Conservation (phyloP, 2,888 invertebrate species). For the Perithous albicinctus region DNA sequence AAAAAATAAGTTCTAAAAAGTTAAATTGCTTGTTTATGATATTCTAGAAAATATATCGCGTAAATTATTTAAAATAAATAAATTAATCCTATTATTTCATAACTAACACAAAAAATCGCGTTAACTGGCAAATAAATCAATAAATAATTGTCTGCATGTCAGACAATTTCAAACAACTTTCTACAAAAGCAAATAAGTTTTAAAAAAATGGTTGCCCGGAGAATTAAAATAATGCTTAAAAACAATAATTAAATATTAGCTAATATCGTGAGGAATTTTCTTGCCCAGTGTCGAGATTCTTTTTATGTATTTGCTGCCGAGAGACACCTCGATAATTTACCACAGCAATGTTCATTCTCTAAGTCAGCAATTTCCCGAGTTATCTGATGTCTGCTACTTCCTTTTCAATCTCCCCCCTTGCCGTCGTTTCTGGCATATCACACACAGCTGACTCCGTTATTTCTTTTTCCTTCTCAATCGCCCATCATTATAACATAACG, state of each 20-base stretch:
- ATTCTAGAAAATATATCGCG: too few species aligned
- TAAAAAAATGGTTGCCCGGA: too few species aligned
- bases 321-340: slow-evolving; percentile 8
- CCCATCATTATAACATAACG: slow-evolving; percentile 42
- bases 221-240: too few species aligned
- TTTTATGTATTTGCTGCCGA: neutral
- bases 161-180: too few species aligned
- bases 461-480: slow-evolving; percentile 20
- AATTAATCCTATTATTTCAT: too few species aligned
- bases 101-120: too few species aligned
- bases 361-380: slow-evolving; percentile 38
- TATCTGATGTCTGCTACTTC: slow-evolving; percentile 46
- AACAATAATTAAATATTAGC: neutral
- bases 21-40: too few species aligned
- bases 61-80: too few species aligned
- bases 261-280: neutral
- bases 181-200: too few species aligned
- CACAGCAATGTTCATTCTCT: slow-evolving; percentile 22
- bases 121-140: too few species aligned
- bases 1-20: too few species aligned
- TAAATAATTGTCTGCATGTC: too few species aligned
- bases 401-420: slow-evolving; percentile 22
- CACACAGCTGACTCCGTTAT: slow-evolving; percentile 19
- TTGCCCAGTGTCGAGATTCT: neutral
- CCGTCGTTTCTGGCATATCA: slow-evolving; percentile 38